Percentiles rank a stretch among this genome's conserved stretches.
Conservation (phyloP, 2,113 vertebrate species). For the Podocnemis expansa region DNA sequence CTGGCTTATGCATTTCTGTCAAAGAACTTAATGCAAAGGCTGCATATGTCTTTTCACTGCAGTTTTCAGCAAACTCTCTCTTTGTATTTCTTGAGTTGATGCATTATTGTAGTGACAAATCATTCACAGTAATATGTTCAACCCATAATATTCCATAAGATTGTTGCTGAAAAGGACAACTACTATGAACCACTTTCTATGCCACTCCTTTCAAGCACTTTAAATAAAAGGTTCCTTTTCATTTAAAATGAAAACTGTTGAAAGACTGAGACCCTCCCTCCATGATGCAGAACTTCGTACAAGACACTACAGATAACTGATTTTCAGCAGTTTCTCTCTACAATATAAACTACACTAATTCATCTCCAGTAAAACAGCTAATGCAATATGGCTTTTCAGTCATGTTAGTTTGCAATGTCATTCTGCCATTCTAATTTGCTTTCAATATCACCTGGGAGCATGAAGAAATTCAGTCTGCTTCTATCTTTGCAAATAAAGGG, state of each 20-base stretch:
- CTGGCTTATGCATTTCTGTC: background rate
- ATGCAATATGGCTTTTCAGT: background rate
- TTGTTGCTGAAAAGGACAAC: background rate
- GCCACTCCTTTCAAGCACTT: background rate
- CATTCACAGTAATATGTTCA: background rate
- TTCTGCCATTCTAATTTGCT: background rate
- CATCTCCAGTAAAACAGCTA: background rate
- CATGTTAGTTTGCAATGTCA: background rate
- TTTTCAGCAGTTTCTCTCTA: background rate
- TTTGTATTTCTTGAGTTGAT: background rate
- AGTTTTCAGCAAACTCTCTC: background rate
- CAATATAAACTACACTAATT: background rate
- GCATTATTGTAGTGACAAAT: fast-evolving
- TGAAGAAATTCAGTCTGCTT: background rate
- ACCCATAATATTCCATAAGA: background rate
- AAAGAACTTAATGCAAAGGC: background rate
- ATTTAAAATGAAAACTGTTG: background rate
- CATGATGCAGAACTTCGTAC: background rate
- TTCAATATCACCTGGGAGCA: background rate
- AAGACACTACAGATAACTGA: background rate
- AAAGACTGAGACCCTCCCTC: background rate
- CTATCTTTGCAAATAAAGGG: background rate
- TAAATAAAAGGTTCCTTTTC: background rate
- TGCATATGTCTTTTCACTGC: background rate
- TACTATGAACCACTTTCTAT: background rate